These are phyloP conservation scores for Merluccius polli DNA, from an alignment of 2,797 vertebrate genomes.

Conservation along the genomic window DNA sequence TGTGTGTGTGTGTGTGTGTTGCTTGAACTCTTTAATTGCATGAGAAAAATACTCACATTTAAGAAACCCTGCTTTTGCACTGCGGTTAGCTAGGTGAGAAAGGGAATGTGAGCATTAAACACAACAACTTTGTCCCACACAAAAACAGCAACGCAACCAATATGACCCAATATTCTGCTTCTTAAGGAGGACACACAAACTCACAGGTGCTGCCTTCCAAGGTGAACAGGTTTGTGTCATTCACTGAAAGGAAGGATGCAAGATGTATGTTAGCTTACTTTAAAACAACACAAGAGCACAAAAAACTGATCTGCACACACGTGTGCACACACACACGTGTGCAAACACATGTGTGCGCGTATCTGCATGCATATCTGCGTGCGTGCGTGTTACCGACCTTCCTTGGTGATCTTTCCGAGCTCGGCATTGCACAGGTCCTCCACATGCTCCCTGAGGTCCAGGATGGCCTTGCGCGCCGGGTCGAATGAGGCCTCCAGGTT, in stretches of 20 bases:
- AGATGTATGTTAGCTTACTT: not conserved
- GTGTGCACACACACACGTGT: too few relatives aligned
- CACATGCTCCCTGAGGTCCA: slow-evolving; percentile 67
- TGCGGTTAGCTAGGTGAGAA: slow-evolving; percentile 39
- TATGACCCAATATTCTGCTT: not conserved
- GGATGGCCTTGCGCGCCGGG: slow-evolving; percentile 47
- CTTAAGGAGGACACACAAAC: slow-evolving; percentile 14
- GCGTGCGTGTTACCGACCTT: slow-evolving; percentile 49
- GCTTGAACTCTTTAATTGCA: not conserved
- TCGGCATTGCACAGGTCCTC: slow-evolving; percentile 76
- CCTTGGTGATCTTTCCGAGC: slow-evolving; percentile 70
- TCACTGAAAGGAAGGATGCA: slow-evolving; percentile 57
- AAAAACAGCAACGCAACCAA: not conserved
- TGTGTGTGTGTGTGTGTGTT: not conserved
- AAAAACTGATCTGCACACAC: too few relatives aligned
- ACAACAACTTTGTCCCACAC: not conserved
- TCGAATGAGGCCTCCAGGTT: slow-evolving; percentile 67
- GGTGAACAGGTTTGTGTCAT: slow-evolving; percentile 59
- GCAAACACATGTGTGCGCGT: too few relatives aligned
- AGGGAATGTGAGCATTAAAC: not conserved
- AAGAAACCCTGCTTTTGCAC: slow-evolving; percentile 48
- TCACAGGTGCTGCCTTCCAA: slow-evolving; percentile 52
- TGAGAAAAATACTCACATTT: slow-evolving; percentile 54
- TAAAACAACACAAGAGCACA: fast-evolving
- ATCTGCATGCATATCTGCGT: not conserved